Evolutionary conservation across 2,888 invertebrate genomes (phyloP).

Genomic region (Synanthedon andrenaeformis): DNA sequence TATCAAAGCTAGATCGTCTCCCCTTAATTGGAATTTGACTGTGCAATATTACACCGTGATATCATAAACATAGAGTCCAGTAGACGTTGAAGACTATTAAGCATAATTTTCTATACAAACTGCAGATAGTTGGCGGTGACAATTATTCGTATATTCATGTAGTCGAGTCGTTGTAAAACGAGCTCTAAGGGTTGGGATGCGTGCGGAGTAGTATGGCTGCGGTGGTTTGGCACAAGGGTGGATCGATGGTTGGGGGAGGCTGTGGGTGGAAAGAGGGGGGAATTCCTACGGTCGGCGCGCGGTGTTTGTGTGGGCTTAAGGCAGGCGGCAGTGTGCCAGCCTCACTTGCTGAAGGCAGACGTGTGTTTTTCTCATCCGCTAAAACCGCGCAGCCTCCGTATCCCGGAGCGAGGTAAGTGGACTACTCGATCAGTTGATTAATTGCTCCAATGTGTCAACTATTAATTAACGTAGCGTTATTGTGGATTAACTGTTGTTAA

Average conservation of each 20-base stretch:
- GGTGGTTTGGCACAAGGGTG: slow-evolving; percentile 21
- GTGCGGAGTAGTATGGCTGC: background rate
- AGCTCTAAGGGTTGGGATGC: background rate
- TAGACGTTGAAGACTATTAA: slow-evolving; percentile 19
- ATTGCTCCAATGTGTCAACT: background rate
- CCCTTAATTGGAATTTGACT: no score
- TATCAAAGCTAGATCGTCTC: no score
- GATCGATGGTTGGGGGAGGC: slow-evolving; percentile 51
- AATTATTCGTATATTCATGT: slow-evolving; percentile 4
- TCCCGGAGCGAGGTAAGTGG: slow-evolving; percentile 27
- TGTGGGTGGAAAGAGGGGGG: slow-evolving; percentile 18
- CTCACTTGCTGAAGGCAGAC: slow-evolving; percentile 29
- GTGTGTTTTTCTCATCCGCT: slow-evolving; percentile 15
- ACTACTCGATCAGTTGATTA: slow-evolving; percentile 3
- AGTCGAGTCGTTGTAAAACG: background rate
- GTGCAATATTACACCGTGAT: background rate
- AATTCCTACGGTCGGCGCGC: slow-evolving; percentile 29
- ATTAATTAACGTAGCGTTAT: background rate
- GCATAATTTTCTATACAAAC: slow-evolving; percentile 23
- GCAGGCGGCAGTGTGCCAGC: slow-evolving; percentile 33
- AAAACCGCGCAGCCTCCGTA: slow-evolving; percentile 1
- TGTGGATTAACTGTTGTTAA: background rate
- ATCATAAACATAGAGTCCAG: slow-evolving; percentile 17
- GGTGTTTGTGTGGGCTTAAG: slow-evolving; percentile 2
- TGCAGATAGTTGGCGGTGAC: slow-evolving; percentile 17